phyloP scores from a whole-genome alignment of 2,888 invertebrate species.

The Piscicola geometra region DNA sequence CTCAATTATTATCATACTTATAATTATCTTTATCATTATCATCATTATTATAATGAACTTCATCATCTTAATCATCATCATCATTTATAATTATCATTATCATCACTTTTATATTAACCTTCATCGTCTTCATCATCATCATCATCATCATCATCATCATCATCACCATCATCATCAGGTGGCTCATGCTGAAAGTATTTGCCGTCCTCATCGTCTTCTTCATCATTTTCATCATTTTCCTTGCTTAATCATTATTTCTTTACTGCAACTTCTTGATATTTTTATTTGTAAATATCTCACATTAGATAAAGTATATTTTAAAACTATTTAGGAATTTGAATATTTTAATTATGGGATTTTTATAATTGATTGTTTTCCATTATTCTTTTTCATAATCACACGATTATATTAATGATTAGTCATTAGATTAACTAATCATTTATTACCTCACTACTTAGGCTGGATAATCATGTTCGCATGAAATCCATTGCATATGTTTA shows the following conservation, averaged over 20 bases:
- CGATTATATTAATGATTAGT: no score
- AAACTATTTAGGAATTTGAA: background rate
- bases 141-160: slow-evolving; percentile 20
- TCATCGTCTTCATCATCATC: slow-evolving; percentile 10
- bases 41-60: slow-evolving; percentile 1
- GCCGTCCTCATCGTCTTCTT: slow-evolving; percentile 97
- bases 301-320: no score
- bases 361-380: no score
- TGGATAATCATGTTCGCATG: no score
- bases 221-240: slow-evolving; percentile 77
- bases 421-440: no score
- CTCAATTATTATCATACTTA: no score
- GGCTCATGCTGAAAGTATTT: slow-evolving; percentile 98
- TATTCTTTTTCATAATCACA: no score
- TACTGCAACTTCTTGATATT: background rate
- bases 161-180: slow-evolving; percentile 60
- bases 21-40: slow-evolving; percentile 90
- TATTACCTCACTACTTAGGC: no score
- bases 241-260: slow-evolving; percentile 5
- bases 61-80: slow-evolving; percentile 17
- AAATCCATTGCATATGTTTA: no score
- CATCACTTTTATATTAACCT: background rate
- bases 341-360: no score
- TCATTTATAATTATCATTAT: slow-evolving; percentile 11
- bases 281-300: no score